Evolutionary conservation across 1,140 invertebrate genomes (phyloP).

Genomic region (Argopecten irradians): DNA sequence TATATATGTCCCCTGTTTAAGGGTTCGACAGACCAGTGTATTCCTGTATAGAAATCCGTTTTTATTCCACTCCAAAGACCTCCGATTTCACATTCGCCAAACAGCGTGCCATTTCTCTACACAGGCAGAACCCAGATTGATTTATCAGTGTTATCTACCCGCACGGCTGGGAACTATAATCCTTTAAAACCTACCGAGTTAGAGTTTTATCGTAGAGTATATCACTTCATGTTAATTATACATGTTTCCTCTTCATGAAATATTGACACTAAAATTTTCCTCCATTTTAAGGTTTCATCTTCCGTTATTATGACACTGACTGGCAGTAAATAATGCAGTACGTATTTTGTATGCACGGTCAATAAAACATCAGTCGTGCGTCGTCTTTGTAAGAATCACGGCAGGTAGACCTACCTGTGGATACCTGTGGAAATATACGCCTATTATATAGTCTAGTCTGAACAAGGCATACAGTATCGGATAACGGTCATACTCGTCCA

Average conservation of each 20-base stretch:
- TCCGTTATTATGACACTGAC: background rate
- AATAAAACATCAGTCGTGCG: background rate
- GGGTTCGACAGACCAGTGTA: background rate
- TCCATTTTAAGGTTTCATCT: background rate
- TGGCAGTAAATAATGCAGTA: background rate
- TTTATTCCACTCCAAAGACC: constrained; percentile 21
- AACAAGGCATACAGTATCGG: background rate
- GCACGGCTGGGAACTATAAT: background rate
- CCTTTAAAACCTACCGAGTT: background rate
- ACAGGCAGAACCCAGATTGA: background rate
- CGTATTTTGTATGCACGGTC: background rate
- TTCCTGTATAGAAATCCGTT: background rate
- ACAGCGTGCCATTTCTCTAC: constrained; percentile 1
- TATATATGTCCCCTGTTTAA: background rate
- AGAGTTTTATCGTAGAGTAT: background rate
- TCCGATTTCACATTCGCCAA: background rate
- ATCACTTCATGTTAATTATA: background rate
- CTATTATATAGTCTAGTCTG: background rate
- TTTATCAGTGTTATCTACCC: background rate
- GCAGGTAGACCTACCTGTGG: background rate
- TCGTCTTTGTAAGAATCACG: background rate
- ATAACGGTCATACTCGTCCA: background rate
- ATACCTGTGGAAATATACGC: background rate
- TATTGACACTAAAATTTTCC: background rate
- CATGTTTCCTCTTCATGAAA: background rate